phyloP scores from a whole-genome alignment of 2,888 invertebrate genomes.

The Hedychridium roseum region DNA sequence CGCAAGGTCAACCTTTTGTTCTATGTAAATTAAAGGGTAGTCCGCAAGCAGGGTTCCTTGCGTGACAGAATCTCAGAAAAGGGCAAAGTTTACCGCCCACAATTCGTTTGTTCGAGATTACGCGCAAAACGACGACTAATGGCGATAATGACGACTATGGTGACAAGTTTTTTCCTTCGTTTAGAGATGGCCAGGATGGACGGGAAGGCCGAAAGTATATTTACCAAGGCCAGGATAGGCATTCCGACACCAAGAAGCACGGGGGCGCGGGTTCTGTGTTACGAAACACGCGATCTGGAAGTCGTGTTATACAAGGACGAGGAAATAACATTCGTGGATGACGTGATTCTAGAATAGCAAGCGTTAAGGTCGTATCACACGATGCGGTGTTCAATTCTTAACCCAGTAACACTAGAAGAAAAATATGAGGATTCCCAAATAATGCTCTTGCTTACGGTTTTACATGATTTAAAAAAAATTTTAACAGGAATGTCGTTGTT shows the following conservation, averaged over 20 bases:
- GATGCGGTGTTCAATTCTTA: no score
- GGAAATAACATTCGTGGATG: slow-evolving; percentile 10
- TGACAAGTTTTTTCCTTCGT: background rate
- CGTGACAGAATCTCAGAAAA: no score
- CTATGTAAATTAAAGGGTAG: background rate
- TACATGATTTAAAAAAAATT: no score
- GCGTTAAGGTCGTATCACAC: slow-evolving; percentile 2
- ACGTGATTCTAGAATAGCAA: slow-evolving; percentile 8
- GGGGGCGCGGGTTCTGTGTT: slow-evolving; percentile 10
- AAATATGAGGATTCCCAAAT: background rate
- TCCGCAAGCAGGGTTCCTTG: background rate
- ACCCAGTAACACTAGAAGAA: no score
- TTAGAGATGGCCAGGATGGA: background rate
- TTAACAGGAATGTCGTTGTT: no score
- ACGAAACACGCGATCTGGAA: slow-evolving; percentile 25
- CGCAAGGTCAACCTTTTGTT: background rate
- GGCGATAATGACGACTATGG: background rate
- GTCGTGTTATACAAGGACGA: slow-evolving; percentile 18
- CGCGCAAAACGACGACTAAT: background rate
- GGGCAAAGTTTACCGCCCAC: no score
- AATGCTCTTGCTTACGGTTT: no score
- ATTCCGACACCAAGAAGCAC: slow-evolving; percentile 5
- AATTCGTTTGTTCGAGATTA: no score
- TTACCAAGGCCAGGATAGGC: background rate
- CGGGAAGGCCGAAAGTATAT: background rate